These are phyloP conservation scores for Patella vulgata DNA, from an alignment of 1,140 invertebrate genomes.

Conservation along the genomic window DNA sequence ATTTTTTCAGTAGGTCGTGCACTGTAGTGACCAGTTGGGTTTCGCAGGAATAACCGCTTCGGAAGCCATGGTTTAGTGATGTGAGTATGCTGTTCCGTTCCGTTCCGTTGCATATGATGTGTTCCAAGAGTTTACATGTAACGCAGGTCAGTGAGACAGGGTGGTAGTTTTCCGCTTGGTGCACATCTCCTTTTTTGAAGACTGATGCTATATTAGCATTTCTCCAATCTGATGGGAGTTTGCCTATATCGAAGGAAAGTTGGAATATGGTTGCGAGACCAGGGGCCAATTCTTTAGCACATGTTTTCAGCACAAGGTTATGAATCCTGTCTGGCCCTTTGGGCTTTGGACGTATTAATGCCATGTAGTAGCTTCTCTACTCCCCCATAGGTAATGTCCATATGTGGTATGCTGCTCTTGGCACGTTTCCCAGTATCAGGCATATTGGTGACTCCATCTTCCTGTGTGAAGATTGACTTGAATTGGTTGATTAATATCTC, in stretches of 20 bases:
- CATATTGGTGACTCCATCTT: too few relatives aligned
- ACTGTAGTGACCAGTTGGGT: constrained; percentile 23
- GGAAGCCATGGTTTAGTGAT: constrained; percentile 26
- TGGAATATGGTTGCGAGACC: constrained; percentile 22
- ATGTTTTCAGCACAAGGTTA: constrained; percentile 7
- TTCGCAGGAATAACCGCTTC: constrained; percentile 16
- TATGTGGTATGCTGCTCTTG: too few relatives aligned
- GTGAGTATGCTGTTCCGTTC: constrained; percentile 18
- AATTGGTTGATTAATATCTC: too few relatives aligned
- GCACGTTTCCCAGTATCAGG: too few relatives aligned
- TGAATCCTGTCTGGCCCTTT: constrained; percentile 16
- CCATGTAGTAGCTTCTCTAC: constrained; percentile 7
- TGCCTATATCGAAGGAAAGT: constrained; percentile 11
- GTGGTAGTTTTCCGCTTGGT: constrained; percentile 23
- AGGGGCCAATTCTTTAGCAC: constrained; percentile 15
- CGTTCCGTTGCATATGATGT: constrained; percentile 30
- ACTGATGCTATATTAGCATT: constrained; percentile 25
- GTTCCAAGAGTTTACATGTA: constrained; percentile 30
- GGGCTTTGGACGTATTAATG: constrained; percentile 20
- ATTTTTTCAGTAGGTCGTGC: neutral
- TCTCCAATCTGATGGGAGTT: constrained; percentile 13
- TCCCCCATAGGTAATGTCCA: constrained; percentile 12
- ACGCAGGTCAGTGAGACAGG: constrained; percentile 31
- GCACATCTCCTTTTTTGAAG: constrained; percentile 29
- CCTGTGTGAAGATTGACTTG: too few relatives aligned